phyloP scores from a whole-genome alignment of 2,888 invertebrate genomes.

The Macaria liturata region DNA sequence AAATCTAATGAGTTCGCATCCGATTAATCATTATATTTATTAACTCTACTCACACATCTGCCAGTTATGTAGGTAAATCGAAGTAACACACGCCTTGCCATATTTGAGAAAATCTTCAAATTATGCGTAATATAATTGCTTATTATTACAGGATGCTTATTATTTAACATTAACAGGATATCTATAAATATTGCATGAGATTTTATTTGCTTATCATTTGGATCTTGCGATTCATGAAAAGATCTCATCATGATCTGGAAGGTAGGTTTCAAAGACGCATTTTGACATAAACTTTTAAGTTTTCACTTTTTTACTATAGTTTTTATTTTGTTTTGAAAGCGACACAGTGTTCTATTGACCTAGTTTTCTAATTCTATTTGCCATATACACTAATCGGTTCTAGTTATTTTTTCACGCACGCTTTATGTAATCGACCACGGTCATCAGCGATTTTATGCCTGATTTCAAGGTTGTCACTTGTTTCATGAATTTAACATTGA shows the following conservation, averaged over 20 bases:
- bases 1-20: no score
- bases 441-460: constrained; percentile 1
- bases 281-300: no score
- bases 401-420: constrained; percentile 1
- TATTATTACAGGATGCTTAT: constrained; percentile 19
- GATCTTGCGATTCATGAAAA: constrained; percentile 41
- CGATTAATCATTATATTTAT: no score
- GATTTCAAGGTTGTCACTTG: constrained; percentile 1
- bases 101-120: constrained; percentile 13
- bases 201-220: constrained; percentile 43
- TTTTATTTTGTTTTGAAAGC: constrained; percentile 5
- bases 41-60: no score
- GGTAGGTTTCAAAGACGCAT: constrained; percentile 41
- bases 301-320: neutral
- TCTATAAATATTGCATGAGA: constrained; percentile 54
- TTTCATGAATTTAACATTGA: neutral
- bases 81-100: neutral
- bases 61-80: no score
- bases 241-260: constrained; percentile 61
- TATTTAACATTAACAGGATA: constrained; percentile 6
- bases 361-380: constrained; percentile 1
- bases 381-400: neutral
- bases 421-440: neutral
- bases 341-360: neutral
- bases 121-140: constrained; percentile 3